Base-by-base conservation (phyloP, 92 coral and sea anemone species). In the Umimayanthus kanabou region DNA sequence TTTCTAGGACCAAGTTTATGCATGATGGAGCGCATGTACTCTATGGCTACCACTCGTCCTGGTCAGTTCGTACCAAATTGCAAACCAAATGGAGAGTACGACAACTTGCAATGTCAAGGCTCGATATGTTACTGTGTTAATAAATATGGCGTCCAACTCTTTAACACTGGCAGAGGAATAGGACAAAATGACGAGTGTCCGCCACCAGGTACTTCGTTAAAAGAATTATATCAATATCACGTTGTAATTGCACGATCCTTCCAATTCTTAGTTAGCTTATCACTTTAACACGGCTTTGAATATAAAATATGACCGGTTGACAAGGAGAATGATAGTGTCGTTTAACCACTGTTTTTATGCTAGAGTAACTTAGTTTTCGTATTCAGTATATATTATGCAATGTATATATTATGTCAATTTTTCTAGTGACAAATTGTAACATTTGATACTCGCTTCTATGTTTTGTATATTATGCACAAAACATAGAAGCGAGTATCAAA, bases 31-130 rank as follows among this genome's bases (percentile, higher is more conserved):
- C 87, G 87, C 39, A 53, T 77, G 14, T 25, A 42, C 30, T 77
- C 78, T 3, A 43, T 45, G 77, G 87, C 66, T 20, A 22, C 40
- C 64, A 45, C 53, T 73, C 77, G 77, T 28, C 91, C 88, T 5
- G 98, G 98, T 14, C 89, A 89, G 37, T 93, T 95, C 85, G 79
- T 91, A 50, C 98, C 98, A 33, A 89, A 89, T 77, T 95, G 98
- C 80, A 88, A 87, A 73, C 90, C 93, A 15, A 89, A 92, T 85
- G 98, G 98, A 25, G 90, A 95, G 28, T 95, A 93, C 88, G 92
- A 90, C 23, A 90, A 90, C 67, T 89, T 95, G 26, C 98, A 95
- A 79, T 95, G 98, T 61, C 92, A 82, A 23, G 98, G 96, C 23
- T 81, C 96, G 18, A 80, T 86, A 61, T 95, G 98, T 85, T 93